Base-by-base conservation (phyloP, 2,797 vertebrate genomes). In the Pterois miles region DNA sequence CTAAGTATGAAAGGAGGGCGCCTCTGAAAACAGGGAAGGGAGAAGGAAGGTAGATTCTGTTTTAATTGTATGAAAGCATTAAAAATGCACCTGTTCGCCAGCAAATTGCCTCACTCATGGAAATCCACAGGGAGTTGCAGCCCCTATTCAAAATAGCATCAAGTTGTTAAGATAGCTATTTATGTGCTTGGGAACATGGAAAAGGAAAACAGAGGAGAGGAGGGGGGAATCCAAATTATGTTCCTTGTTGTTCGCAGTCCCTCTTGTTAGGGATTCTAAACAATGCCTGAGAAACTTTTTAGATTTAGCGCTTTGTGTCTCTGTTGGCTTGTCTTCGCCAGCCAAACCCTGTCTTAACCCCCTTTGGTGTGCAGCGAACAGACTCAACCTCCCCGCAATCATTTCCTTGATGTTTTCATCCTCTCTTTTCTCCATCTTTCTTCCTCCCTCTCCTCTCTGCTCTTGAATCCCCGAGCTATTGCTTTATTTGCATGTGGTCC, bases 41-140 rank as follows among this genome's bases (percentile, higher is more conserved):
- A 91, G 87, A 89, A 71, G 85, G 88, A 94, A 93, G 86, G 90
- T 92, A 92, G 93, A 93, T 90, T 93, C 92, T 94, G 91, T 93
- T 94, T 92, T 95, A 95, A 95, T 95, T 94, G 94, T 95, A 95
- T 94, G 93, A 95, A 95, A 95, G 93, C 93, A 94, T 93, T 95
- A 94, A 95, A 95, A 95, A 95, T 94, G 94, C 93, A 95, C 95
- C 95, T 96, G 95, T 94, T 95, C 92, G 70, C 89, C 87, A 84
- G 92, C 89, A 95, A 96, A 96, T 95, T 95, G 93, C 94, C 93
- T 94, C 93, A 94, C 94, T 93, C 91, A 86, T 89, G 88, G 87
- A 92, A 94, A 88, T 93, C 95, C 91, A 87, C 88, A 86, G 93
- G 93, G 95, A 93, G 86, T 87, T 76, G 82, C 89, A 79, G 90